A percentile compares a stretch with the other conserved stretches of the same genome.
Evolutionary conservation across 2,888 invertebrate species (phyloP).

Genomic region (Sinopyrophorus schimmeli): DNA sequence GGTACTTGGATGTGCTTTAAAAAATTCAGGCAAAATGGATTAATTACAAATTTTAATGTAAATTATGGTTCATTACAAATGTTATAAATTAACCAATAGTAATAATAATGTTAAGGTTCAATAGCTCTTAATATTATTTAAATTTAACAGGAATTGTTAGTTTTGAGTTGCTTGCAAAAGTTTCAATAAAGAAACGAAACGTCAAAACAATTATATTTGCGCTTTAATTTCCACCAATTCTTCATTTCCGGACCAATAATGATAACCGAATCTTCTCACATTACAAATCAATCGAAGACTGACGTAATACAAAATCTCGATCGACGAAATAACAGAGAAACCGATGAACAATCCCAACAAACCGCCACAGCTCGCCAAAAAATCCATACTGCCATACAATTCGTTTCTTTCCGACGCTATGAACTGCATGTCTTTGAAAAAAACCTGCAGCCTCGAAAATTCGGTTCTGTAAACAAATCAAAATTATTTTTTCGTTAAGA

Average conservation of each 20-base stretch:
- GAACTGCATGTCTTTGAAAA: constrained; percentile 70
- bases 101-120: too few relatives aligned
- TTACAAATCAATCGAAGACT: constrained; percentile 58
- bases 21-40: too few relatives aligned
- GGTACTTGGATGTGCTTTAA: too few relatives aligned
- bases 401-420: constrained; percentile 61
- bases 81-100: too few relatives aligned
- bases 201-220: too few relatives aligned
- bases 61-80: too few relatives aligned
- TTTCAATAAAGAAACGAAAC: too few relatives aligned
- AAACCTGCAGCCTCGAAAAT: constrained; percentile 49
- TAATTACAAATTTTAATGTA: too few relatives aligned
- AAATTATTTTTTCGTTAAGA: too few relatives aligned
- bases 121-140: too few relatives aligned
- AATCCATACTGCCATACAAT: constrained; percentile 61
- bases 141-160: too few relatives aligned
- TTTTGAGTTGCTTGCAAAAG: too few relatives aligned
- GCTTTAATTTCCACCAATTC: not conserved
- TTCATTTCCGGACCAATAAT: constrained; percentile 48
- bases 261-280: constrained; percentile 53
- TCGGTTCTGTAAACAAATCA: constrained; percentile 10
- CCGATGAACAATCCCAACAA: constrained; percentile 65
- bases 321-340: constrained; percentile 65
- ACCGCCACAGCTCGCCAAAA: constrained; percentile 63
- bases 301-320: constrained; percentile 66